Base-by-base conservation (phyloP, 2,113 vertebrate genomes). In the Coracopsis vasa region DNA sequence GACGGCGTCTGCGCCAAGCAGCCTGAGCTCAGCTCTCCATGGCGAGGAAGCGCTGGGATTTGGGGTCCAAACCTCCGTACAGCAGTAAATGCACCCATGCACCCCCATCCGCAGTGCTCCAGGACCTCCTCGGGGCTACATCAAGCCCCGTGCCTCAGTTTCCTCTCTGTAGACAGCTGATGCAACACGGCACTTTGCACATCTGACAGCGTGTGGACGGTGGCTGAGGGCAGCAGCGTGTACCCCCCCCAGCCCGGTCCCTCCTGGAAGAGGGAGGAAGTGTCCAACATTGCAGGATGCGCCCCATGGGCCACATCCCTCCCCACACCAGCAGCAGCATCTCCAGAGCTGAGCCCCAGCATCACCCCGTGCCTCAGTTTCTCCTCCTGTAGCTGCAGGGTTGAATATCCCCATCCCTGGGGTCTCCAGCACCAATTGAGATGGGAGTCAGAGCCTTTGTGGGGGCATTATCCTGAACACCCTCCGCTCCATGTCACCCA, bases 1-100 rank as follows among this genome's bases (percentile, higher is more conserved):
- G 69, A n/a, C 28, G 4, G 3, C 11, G 33, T 7, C 31, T 11
- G 33, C 0, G 1, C 12, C 33, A 1, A 24, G 35, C 0, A 1
- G 16, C 66, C 45, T 20, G 80, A 79, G 42, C 56, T 50, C 31
- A 15, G 27, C 51, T 31, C 44, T 37, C 11, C 8, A 0, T 7
- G 2, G 3, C 1, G 7, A 23, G 33, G 6, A 2, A 16, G 25
- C 20, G 1, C 23, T 1, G 1, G 29, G 60, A 10, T 39, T 77
- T 56, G 2, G 60, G 58, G 6, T 44, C 47, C 42, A 2, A 11
- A 18, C 29, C 33, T 9, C 44, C 41, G 47, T 20, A 4, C 6
- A 18, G 75, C n/a, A 21, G 50, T 35, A 9, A 58, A 47, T 6
- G 39, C 10, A 1, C 2, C 23, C 2, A 1, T 16, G 27, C 16